Base-by-base conservation (phyloP, 2,888 invertebrate genomes). In the Aromia moschata region DNA sequence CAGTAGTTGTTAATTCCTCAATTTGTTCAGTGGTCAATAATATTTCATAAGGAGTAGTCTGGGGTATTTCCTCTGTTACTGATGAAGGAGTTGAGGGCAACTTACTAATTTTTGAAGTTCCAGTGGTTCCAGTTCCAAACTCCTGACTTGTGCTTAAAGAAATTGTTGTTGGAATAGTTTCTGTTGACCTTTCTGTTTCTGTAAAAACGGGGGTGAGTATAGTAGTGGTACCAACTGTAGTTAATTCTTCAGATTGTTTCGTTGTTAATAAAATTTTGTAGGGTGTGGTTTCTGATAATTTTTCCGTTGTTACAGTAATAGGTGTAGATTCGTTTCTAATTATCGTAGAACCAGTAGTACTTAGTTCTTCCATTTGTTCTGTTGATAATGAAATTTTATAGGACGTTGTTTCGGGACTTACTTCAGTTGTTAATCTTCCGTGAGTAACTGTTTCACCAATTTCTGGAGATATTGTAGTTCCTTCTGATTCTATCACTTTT, bases 221-320 rank as follows among this genome's bases (percentile, higher is more conserved):
- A 14, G 16, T 40, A 0, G 40, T 40, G 16, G 15, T 5, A 11
- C 62, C 60, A 16, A 33, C 14, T 17, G 59, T 64, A n/a, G 44
- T 49, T 15, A 61, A 45, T 49, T 60, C 58, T 4, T 62, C 14
- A n/a, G 63, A n/a, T 60, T 62, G 58, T 49, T 51, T 31, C 25
- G 62, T 60, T 14, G 62, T 60, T 4, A 65, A 53, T 5, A 58
- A 2, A 3, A 59, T 58, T 51, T 60, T 60, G 49, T 60, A 56
- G n/a, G 60, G 55, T 37, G 53, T 45, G 10, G 53, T 56, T 37
- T 58, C 44, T 10, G 41, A 30, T 2, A 18, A 20, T 12, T 18
- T 49, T 18, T 11, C 43, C 2, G 14, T 45, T 12, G 17, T 12
- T 30, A 16, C 14, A 25, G 14, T 12, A 11, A 11, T 1, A 9